Percentiles rank a stretch among this genome's conserved stretches.
Evolutionary conservation across 2,113 vertebrate species (phyloP).

Genomic region (Platichthys flesus): DNA sequence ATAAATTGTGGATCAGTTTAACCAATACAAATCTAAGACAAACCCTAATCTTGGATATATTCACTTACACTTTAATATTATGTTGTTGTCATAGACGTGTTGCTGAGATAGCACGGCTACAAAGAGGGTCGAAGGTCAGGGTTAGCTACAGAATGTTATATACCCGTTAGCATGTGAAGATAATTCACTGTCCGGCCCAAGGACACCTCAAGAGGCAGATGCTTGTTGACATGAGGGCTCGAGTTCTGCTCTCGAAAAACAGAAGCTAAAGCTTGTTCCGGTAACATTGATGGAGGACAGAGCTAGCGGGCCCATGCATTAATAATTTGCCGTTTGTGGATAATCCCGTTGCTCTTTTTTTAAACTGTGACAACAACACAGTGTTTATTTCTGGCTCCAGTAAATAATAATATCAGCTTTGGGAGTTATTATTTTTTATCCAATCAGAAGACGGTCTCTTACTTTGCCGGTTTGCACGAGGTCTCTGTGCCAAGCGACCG

Average conservation of each 20-base stretch:
- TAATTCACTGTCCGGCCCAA: constrained; percentile 43
- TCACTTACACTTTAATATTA: not conserved
- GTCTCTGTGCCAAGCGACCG: constrained; percentile 70
- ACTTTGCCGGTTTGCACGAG: constrained; percentile 72
- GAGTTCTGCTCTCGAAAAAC: constrained; percentile 22
- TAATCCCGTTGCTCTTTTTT: not conserved
- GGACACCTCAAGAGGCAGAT: constrained; percentile 38
- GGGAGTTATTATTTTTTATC: not conserved
- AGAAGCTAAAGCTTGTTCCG: not conserved
- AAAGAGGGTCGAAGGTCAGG: constrained; percentile 42
- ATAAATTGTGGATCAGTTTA: not conserved
- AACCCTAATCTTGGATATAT: not conserved
- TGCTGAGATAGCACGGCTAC: not conserved
- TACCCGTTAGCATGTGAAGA: constrained; percentile 6
- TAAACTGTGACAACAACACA: not conserved
- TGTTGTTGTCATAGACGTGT: not conserved
- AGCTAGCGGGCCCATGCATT: not conserved
- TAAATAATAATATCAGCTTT: not conserved
- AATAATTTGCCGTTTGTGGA: constrained; percentile 27
- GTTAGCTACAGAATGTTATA: not conserved
- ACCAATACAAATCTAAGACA: not conserved
- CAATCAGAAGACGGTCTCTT: constrained; percentile 49
- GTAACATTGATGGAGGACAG: constrained; percentile 23
- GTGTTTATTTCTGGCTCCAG: constrained; percentile 2
- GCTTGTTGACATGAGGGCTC: constrained; percentile 2